Percentiles rank a stretch among this genome's conserved stretches.
Conservation (phyloP, 2,113 vertebrate genomes). For the Callionymus lyra region DNA sequence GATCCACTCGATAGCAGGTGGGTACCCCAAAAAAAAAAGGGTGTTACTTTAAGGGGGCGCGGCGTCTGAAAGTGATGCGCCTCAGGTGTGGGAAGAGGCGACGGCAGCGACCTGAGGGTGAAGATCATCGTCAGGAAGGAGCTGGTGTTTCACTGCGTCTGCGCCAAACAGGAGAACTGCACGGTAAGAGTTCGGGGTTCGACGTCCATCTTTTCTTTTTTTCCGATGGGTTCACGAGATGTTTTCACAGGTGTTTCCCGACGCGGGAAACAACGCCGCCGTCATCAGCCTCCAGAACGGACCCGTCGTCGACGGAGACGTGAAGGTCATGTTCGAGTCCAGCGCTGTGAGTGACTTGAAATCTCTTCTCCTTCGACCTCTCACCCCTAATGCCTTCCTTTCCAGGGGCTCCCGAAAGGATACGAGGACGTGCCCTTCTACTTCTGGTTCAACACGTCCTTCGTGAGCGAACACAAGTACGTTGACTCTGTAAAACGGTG, state of each 20-base stretch:
- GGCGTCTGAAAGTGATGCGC: background rate
- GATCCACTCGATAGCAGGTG: constrained; percentile 79
- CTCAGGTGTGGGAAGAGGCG: constrained; percentile 80
- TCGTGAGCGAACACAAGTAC: constrained; percentile 81
- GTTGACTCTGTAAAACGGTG: constrained; percentile 10
- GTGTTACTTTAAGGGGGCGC: no score
- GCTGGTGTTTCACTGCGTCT: constrained; percentile 72
- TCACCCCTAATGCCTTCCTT: background rate
- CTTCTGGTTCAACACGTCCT: constrained; percentile 95
- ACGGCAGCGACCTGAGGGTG: constrained; percentile 80
- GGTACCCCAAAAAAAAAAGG: constrained; percentile 34
- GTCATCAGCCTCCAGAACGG: constrained; percentile 74
- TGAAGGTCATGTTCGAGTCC: constrained; percentile 88
- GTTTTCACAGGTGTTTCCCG: constrained; percentile 73
- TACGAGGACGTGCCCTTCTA: constrained; percentile 89
- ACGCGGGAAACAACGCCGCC: constrained; percentile 70
- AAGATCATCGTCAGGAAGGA: constrained; percentile 71
- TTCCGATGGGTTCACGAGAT: no score
- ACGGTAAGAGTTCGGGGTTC: constrained; percentile 53
- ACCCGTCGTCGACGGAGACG: constrained; percentile 77
- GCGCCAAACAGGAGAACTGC: constrained; percentile 75
- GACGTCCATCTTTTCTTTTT: no score
- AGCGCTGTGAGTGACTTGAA: constrained; percentile 70
- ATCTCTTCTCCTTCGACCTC: no score
- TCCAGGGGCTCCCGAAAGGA: constrained; percentile 79